These are phyloP conservation scores for Mobula hypostoma DNA, from an alignment of 2,113 vertebrate genomes.

Conservation along the genomic window DNA sequence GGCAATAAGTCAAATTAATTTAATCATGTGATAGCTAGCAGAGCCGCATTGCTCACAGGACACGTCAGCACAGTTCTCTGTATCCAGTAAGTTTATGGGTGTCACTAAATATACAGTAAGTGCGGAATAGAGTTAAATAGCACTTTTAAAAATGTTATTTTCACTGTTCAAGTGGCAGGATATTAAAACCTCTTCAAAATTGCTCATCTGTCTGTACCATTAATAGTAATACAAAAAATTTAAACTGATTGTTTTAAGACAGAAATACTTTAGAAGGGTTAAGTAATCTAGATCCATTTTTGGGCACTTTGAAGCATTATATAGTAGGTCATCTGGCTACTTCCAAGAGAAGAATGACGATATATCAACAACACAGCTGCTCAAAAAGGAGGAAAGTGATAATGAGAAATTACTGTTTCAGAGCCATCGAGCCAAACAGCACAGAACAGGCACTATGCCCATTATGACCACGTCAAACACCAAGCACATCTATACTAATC, in stretches of 20 bases:
- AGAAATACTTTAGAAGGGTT: not conserved
- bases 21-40: constrained; percentile 41
- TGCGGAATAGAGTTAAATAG: not conserved
- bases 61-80: not conserved
- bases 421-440: too few relatives aligned
- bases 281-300: not conserved
- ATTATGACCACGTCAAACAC: too few relatives aligned
- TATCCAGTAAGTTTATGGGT: not conserved
- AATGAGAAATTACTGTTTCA: too few relatives aligned
- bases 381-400: too few relatives aligned
- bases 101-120: not conserved
- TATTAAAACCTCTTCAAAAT: not conserved
- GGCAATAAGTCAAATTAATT: constrained; percentile 47
- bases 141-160: not conserved
- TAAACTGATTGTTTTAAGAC: not conserved
- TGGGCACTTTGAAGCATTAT: not conserved
- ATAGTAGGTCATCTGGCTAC: not conserved
- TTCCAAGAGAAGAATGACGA: not conserved
- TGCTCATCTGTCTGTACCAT: not conserved
- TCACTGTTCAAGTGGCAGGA: not conserved
- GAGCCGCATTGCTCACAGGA: not conserved
- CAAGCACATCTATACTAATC: too few relatives aligned
- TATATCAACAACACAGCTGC: too few relatives aligned
- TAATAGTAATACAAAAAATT: not conserved
- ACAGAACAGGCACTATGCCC: too few relatives aligned